Percentiles rank a stretch among this genome's conserved stretches.
Conservation (phyloP, 92 coral and sea anemone genomes). For the Palythoa caribaeorum region DNA sequence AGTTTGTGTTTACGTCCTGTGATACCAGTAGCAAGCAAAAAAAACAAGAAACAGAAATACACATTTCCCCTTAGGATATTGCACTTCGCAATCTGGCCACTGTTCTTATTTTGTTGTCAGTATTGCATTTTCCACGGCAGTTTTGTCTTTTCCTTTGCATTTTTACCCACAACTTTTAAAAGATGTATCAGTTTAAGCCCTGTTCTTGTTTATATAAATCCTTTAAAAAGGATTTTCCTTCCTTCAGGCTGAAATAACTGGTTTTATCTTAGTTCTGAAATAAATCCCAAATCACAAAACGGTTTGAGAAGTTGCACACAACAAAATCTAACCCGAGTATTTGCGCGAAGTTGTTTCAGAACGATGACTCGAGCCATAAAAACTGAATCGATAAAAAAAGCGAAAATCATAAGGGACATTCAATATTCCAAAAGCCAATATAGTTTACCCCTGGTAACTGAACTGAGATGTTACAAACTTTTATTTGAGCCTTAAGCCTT, state of each 20-base stretch:
- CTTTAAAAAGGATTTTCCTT: background rate
- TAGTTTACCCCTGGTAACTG: background rate
- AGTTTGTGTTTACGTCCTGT: background rate
- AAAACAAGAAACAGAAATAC: background rate
- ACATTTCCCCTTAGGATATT: background rate
- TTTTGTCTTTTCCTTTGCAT: background rate
- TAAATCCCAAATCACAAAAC: background rate
- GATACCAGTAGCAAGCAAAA: background rate
- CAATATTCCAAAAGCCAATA: background rate
- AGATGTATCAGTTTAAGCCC: background rate
- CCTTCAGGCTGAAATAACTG: background rate
- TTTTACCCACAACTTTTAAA: background rate
- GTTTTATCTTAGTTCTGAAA: background rate
- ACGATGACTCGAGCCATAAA: background rate
- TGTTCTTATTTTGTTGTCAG: background rate
- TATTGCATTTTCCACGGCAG: conserved; percentile 26
- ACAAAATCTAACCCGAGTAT: background rate
- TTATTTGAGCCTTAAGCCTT: too few species aligned
- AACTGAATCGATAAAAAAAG: background rate
- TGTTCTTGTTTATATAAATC: background rate
- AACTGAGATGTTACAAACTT: too few species aligned
- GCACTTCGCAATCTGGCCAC: background rate
- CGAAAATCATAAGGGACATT: background rate
- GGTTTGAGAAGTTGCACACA: background rate
- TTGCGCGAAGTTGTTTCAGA: too few species aligned